Evolutionary conservation across 2,888 invertebrate species (phyloP).

Genomic region (Eupithecia centaureata): DNA sequence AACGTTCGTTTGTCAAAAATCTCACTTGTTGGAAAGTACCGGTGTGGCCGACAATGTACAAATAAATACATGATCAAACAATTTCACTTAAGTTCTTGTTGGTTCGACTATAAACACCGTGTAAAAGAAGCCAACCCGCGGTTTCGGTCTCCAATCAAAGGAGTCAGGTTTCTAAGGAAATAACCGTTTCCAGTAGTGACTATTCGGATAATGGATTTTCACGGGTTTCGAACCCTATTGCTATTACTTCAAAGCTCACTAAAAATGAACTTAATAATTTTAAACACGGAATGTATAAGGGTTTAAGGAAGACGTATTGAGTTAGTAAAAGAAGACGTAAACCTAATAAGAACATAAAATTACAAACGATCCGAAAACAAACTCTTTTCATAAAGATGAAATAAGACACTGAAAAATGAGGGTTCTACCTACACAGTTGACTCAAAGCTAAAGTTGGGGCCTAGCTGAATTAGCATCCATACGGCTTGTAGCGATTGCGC

Average conservation of each 20-base stretch:
- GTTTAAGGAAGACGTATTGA: too few relatives aligned
- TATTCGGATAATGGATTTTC: neutral
- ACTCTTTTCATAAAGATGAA: neutral
- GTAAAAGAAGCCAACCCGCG: neutral
- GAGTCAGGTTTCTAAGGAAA: neutral
- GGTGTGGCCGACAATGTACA: too few relatives aligned
- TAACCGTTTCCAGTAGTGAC: neutral
- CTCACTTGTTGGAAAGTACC: too few relatives aligned
- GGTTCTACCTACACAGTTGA: neutral
- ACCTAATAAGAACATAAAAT: too few relatives aligned
- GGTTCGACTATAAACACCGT: neutral
- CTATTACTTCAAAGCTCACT: neutral
- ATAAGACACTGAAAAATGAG: neutral
- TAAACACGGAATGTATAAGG: too few relatives aligned
- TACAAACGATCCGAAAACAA: neutral
- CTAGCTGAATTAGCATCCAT: neutral
- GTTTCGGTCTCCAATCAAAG: constrained; percentile 1
- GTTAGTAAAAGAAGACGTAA: neutral
- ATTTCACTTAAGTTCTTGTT: neutral
- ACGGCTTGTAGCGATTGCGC: neutral
- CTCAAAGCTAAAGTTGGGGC: neutral
- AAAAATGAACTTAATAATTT: neutral
- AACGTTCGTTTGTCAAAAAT: too few relatives aligned
- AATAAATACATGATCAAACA: too few relatives aligned
- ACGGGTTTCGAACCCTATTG: neutral